These are phyloP conservation scores for Baronia brevicornis DNA, from an alignment of 2,888 invertebrate genomes.

Conservation along the genomic window DNA sequence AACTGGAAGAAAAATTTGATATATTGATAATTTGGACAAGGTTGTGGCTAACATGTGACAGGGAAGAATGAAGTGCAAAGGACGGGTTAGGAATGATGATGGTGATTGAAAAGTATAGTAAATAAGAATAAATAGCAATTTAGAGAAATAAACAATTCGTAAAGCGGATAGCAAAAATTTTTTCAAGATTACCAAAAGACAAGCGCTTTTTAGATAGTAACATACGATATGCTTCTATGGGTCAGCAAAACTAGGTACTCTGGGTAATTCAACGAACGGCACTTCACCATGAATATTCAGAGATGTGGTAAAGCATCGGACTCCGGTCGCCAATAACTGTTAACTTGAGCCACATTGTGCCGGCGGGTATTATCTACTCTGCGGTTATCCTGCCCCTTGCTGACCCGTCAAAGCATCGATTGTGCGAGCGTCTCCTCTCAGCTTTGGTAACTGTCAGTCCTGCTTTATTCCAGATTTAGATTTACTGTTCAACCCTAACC, in stretches of 20 bases:
- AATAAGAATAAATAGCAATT: too few species aligned
- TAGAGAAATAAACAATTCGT: too few species aligned
- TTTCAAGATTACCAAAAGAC: too few species aligned
- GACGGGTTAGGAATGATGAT: too few species aligned
- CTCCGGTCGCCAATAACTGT: slow-evolving; percentile 57
- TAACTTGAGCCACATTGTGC: slow-evolving; percentile 53
- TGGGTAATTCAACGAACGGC: slow-evolving; percentile 34
- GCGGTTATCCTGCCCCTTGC: slow-evolving; percentile 29
- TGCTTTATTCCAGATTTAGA: slow-evolving; percentile 12
- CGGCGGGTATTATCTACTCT: slow-evolving; percentile 33
- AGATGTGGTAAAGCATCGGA: slow-evolving; percentile 37
- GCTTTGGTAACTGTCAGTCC: slow-evolving; percentile 7
- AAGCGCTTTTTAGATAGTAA: too few species aligned
- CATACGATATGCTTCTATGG: slow-evolving; percentile 26
- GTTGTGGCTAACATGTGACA: too few species aligned
- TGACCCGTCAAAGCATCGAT: slow-evolving; percentile 22
- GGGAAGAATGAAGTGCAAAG: too few species aligned
- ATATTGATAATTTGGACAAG: too few species aligned
- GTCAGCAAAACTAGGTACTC: slow-evolving; percentile 27
- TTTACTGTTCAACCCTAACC: slow-evolving; percentile 7
- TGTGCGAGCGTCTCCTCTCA: slow-evolving; percentile 12
- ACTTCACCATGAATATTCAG: slow-evolving; percentile 63
- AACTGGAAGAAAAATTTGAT: too few species aligned
- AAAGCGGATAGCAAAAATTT: too few species aligned
- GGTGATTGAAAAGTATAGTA: too few species aligned